Evolutionary conservation across 1,140 invertebrate species (phyloP), one percentile per base, ranked within the genome.

Genomic region (Drosophila ercepeae): DNA sequence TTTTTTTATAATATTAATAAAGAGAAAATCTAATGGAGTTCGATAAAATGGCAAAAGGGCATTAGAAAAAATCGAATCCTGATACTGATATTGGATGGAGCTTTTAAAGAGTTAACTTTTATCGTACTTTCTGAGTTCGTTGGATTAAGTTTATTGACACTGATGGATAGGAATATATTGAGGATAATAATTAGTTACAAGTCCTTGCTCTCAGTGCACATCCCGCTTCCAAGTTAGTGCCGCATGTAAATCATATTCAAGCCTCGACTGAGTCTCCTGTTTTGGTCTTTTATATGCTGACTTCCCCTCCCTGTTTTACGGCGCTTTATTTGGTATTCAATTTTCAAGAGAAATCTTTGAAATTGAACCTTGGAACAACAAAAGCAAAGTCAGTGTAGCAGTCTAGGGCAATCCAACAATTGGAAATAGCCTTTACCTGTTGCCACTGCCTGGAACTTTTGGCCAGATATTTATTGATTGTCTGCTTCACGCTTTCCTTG

Each of bases 171-270:
- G n/a, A n/a, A n/a, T n/a, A n/a, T n/a, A n/a, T n/a, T n/a, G n/a
- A n/a, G n/a, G n/a, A n/a, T 27, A 8, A 8, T 27, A 32, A 32
- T 32, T 11, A 32, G 3, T 9, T 32, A 32, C 11, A 11, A 42
- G 19, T 42, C 14, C 16, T 42, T 42, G 6, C 7, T 42, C 39
- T 6, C 46, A 27, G 55, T 70, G 65, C n/a, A n/a, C 32, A 55
- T 27, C 46, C 36, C 16, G 54, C 59, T 60, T 54, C 49, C 61
- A 61, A 74, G 61, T 76, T 60, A 55, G 60, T 52, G 42, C 65
- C 39, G 58, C 79, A 88, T 88, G 77, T 74, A 88, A 81, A 88
- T 88, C 82, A 86, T 82, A 86, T 82, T 77, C 77, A 59, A 51
- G 76, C 64, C 41, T 32, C 42, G 50, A 27, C 32, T 45, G 50